Percentiles rank a stretch among this genome's conserved stretches.
Conservation (phyloP, 2,888 invertebrate genomes). For the Cataglyphis albicans region DNA sequence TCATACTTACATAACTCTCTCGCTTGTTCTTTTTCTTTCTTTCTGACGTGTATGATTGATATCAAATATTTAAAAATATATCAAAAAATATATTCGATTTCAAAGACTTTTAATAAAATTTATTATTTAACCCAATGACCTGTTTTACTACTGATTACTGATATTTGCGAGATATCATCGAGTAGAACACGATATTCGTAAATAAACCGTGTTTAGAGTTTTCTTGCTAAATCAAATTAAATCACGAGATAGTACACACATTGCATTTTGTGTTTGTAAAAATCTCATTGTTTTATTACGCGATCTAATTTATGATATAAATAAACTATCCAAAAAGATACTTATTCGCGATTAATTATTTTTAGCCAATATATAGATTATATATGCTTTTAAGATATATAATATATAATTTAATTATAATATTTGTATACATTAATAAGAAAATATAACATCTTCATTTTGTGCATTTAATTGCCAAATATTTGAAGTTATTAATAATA, state of each 20-base stretch:
- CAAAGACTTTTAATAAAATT: neutral
- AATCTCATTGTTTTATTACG: neutral
- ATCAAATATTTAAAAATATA: neutral
- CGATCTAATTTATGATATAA: neutral
- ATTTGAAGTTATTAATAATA: neutral
- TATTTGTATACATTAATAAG: neutral
- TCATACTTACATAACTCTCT: neutral
- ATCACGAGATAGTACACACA: neutral
- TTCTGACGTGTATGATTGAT: neutral
- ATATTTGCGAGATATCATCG: neutral
- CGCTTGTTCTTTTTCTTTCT: neutral
- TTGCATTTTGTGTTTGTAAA: neutral
- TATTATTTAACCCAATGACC: neutral
- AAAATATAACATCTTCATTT: neutral
- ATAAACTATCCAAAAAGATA: neutral
- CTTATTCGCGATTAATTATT: neutral
- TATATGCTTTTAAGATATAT: neutral
- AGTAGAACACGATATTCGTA: neutral
- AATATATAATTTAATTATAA: slow-evolving; percentile 9
- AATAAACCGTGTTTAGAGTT: neutral
- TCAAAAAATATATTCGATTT: neutral
- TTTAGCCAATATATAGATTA: neutral
- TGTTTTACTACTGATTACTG: neutral
- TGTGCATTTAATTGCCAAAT: neutral
- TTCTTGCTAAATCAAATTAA: slow-evolving; percentile 13